A percentile compares a stretch with the other conserved stretches of the same genome.
Conservation (phyloP, 1,140 invertebrate genomes). For the Rhizoglyphus robini region DNA sequence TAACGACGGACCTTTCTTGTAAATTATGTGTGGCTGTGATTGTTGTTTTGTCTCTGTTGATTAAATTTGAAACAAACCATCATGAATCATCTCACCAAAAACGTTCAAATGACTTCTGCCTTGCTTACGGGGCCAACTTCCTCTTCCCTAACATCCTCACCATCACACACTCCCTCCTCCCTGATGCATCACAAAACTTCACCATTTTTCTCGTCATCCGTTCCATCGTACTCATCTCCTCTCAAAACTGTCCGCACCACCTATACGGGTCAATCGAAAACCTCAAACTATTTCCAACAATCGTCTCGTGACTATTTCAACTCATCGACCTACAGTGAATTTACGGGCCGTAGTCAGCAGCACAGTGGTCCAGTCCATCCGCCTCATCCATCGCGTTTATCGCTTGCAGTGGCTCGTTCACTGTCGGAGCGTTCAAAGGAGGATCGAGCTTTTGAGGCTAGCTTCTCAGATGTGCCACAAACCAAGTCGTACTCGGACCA, state of each 20-base stretch:
- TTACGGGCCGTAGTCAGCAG: slow-evolving; percentile 36
- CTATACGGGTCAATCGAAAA: neutral
- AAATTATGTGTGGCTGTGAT: too few species aligned
- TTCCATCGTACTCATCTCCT: slow-evolving; percentile 12
- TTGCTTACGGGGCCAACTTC: too few species aligned
- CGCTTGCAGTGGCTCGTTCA: slow-evolving; percentile 15
- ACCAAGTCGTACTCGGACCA: neutral
- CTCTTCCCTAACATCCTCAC: too few species aligned
- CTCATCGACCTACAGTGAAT: slow-evolving; percentile 31
- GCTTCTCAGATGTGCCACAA: slow-evolving; percentile 82
- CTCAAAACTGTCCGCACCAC: neutral
- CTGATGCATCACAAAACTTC: neutral
- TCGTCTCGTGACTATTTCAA: slow-evolving; percentile 17
- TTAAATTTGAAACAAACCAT: too few species aligned
- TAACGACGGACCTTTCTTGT: too few species aligned
- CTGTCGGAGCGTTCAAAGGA: slow-evolving; percentile 21
- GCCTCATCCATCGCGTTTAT: slow-evolving; percentile 25
- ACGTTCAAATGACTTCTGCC: too few species aligned
- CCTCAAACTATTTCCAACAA: neutral
- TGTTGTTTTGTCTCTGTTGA: too few species aligned
- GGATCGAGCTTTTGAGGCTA: slow-evolving; percentile 52
- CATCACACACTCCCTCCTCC: too few species aligned
- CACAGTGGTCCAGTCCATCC: slow-evolving; percentile 27
- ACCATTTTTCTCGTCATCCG: neutral
- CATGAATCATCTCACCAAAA: too few species aligned